Base-by-base conservation (phyloP, 2,888 invertebrate species). In the Eupeodes latifasciatus region DNA sequence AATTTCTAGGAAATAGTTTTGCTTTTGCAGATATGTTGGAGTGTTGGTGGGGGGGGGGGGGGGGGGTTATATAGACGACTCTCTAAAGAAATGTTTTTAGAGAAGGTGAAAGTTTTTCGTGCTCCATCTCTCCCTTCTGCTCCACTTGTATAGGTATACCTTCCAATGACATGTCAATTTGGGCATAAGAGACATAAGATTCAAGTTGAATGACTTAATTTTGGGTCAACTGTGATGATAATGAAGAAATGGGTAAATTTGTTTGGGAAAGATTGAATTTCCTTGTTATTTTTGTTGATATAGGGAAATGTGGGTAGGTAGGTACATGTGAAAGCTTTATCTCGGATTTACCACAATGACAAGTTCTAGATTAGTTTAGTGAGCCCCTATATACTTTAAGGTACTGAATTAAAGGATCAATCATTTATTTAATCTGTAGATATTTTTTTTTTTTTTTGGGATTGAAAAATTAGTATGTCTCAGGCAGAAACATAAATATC, bases 31-130 rank as follows among this genome's bases (percentile, higher is more conserved):
- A 36, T 44, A 4, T 44, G 5, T 40, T 0, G 19, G 51, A 5
- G 34, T 34, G 51, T 40, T 36, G 36, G 5, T n/a, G 19, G 19
- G 19, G 19, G 19, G 19, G 19, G 19, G 19, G 19, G 19, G 19
- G 16, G 2, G 9, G 34, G 10, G 34, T 5, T 2, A 14, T 53
- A 5, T 36, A n/a, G 34, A 34, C n/a, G 34, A 34, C 19, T 55
- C 11, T 11, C 11, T 11, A 19, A 4, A 16, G 40, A 36, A 71
- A 40, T 55, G 16, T 40, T 55, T 40, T 57, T 14, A 57, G 9
- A n/a, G 72, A 81, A 81, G 77, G 66, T 85, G 67, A 81, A 77
- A 81, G 85, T 62, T 19, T 53, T 71, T 74, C 66, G 61, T 81
- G 81, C 44, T 66, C 59, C 66, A 14, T 1, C 9, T 9, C 9